phyloP scores from a whole-genome alignment of 2,888 invertebrate genomes.

The Uloborus plumipes region DNA sequence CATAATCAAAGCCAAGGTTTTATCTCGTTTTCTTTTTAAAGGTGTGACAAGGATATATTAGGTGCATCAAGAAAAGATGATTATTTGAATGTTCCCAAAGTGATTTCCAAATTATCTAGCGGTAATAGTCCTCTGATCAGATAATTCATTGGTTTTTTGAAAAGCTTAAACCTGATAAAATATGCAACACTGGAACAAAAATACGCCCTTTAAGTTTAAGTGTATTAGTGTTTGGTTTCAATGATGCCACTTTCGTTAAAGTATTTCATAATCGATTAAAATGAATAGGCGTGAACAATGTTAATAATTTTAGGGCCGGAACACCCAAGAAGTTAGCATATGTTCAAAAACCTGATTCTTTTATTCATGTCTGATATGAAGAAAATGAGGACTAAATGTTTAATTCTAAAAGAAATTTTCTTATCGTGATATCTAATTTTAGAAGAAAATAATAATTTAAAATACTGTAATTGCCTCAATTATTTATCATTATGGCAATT shows the following conservation, averaged over 20 bases:
- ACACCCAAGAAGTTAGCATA: conserved; percentile 40
- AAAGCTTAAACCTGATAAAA: conserved; percentile 31
- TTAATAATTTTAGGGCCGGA: conserved; percentile 21
- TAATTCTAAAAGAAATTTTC: too few species aligned
- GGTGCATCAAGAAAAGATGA: conserved; percentile 16
- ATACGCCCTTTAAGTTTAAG: conserved; percentile 54
- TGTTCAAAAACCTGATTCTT: too few species aligned
- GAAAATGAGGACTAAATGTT: too few species aligned
- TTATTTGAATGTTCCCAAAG: too few species aligned
- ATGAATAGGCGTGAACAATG: conserved; percentile 31
- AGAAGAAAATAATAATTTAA: too few species aligned
- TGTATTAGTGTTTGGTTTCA: conserved; percentile 13
- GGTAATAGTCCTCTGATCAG: conserved; percentile 30
- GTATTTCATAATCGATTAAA: conserved; percentile 8
- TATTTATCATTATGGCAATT: too few species aligned
- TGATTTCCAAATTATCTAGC: conserved; percentile 22
- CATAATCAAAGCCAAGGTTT: conserved; percentile 9
- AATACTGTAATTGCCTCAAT: too few species aligned
- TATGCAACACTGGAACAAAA: conserved; percentile 16
- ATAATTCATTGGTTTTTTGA: conserved; percentile 32
- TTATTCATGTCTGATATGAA: too few species aligned
- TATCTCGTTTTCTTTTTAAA: conserved; percentile 17
- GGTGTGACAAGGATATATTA: conserved; percentile 47
- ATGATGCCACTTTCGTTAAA: conserved; percentile 6
- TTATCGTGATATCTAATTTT: too few species aligned